Base-by-base conservation (phyloP, 2,888 invertebrate species). In the Dorcus hopei region DNA sequence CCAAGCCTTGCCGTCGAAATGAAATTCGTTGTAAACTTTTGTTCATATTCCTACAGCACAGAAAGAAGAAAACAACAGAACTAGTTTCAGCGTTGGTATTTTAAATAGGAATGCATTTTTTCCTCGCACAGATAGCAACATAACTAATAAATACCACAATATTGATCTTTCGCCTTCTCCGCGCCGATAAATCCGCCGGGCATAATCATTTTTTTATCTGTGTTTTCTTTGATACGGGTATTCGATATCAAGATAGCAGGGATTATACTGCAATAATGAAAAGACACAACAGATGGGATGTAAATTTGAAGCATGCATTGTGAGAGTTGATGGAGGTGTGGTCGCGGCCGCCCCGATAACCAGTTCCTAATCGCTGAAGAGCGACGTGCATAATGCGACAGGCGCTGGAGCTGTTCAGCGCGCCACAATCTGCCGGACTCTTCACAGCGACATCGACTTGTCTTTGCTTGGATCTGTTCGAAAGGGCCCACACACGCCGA, bases 301-400 rank as follows among this genome's bases (percentile, higher is more conserved):
- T 63, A 66, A 64, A 68, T 57, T 48, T 16, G 40, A 52, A 63
- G 57, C 59, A 55, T 62, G 64, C 61, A 66, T 67, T 67, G 65
- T 67, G 54, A 61, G 52, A 64, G 64, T 57, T 59, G 61, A 63
- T 55, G 70, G 70, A 72, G 72, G 72, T 72, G 72, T 74, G 72
- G 73, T 72, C 67, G 66, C 68, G 60, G 61, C 63, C 67, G 65
- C 65, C 65, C 63, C 69, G 72, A 73, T 73, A 75, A 74, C 75
- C 74, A 73, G 74, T 75, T 75, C 73, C 74, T 75, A 75, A 75
- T 74, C 74, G 74, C 67, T 64, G 70, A 71, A 72, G 71, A 72
- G 70, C 68, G 65, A 70, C 68, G 70, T 70, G 73, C 73, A 74
- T 74, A 74, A 74, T 74, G 72, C 71, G 73, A 74, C 73, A 73